These are phyloP conservation scores for Urophycis tenuis DNA, from an alignment of 2,797 vertebrate genomes.

Conservation along the genomic window DNA sequence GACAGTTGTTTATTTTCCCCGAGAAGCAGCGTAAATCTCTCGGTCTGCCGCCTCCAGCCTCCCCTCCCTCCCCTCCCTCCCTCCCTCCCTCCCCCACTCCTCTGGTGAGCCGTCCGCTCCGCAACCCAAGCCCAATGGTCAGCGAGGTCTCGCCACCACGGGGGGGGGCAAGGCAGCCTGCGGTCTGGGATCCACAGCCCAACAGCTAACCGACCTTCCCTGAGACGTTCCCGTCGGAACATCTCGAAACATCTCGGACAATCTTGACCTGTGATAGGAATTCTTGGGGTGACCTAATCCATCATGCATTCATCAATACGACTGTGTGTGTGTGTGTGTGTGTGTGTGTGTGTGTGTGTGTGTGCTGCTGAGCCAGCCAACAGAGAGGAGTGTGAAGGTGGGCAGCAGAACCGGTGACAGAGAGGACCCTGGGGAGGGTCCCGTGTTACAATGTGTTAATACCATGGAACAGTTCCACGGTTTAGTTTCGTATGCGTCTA, in stretches of 20 bases:
- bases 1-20: not conserved
- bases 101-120: conserved; percentile 36
- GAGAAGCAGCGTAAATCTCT: not conserved
- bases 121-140: conserved; percentile 31
- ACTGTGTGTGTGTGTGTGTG: not conserved
- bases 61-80: not conserved
- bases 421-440: too few relatives aligned
- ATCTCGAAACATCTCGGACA: not conserved
- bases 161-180: conserved; percentile 14
- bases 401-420: not conserved
- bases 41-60: not conserved
- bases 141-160: conserved; percentile 20
- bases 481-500: not conserved
- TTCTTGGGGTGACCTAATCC: not conserved
- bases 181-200: conserved; percentile 18
- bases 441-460: not conserved
- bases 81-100: conserved; percentile 10
- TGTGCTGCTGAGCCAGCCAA: not conserved
- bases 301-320: not conserved
- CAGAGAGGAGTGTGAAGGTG: not conserved
- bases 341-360: not conserved
- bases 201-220: not conserved
- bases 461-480: not conserved
- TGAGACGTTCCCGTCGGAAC: not conserved
- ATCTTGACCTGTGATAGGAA: not conserved